A percentile compares a stretch with the other conserved stretches of the same genome.
Evolutionary conservation across 2,797 vertebrate species (phyloP).

Genomic region (Schizopygopsis malacanthus): DNA sequence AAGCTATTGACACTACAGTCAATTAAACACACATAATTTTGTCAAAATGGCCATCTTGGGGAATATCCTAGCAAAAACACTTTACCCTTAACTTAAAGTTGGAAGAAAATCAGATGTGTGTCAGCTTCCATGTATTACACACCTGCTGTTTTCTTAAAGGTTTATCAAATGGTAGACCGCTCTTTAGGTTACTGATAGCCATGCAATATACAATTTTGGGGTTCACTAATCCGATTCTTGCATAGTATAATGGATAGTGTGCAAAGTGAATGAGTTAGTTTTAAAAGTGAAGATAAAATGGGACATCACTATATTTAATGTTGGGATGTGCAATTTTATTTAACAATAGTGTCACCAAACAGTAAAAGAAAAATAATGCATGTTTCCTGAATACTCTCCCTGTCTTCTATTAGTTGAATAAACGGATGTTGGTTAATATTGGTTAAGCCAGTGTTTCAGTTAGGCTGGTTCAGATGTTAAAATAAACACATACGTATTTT

Average conservation of each 20-base stretch:
- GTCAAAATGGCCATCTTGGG: not conserved
- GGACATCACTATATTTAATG: not conserved
- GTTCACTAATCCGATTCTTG: not conserved
- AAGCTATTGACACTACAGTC: not conserved
- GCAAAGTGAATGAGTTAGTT: not conserved
- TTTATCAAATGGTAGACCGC: not conserved
- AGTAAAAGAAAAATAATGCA: not conserved
- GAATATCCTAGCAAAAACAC: not conserved
- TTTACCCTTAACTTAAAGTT: not conserved
- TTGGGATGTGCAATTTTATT: not conserved
- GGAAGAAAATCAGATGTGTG: not conserved
- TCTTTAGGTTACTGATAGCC: not conserved
- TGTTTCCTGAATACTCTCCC: not conserved
- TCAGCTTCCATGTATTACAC: not conserved
- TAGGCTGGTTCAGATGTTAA: not conserved
- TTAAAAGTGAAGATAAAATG: not conserved
- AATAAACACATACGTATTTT: not conserved
- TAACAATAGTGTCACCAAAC: not conserved
- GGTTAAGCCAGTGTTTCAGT: not conserved
- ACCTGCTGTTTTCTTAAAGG: not conserved
- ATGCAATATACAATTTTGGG: not conserved
- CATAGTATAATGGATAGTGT: not conserved
- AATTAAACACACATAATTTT: not conserved
- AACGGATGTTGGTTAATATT: not conserved
- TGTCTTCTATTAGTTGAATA: not conserved